Conservation (phyloP, 2,797 vertebrate species). For the Sylvia borin region DNA sequence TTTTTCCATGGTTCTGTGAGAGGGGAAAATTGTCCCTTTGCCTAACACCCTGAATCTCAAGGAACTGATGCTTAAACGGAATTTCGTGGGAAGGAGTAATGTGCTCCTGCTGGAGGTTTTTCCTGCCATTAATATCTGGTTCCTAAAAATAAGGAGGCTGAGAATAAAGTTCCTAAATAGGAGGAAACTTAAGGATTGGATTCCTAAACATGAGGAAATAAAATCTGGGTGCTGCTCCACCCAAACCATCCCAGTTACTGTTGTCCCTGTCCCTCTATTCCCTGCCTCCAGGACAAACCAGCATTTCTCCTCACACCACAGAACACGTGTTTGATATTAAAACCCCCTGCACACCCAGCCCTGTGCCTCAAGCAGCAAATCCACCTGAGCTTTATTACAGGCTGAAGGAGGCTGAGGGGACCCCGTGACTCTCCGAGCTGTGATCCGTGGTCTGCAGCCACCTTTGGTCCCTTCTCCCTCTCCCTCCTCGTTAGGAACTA, state of each 20-base stretch:
- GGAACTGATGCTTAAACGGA: neutral
- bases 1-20: neutral
- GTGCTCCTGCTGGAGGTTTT: neutral
- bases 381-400: slow-evolving; percentile 21
- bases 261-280: neutral
- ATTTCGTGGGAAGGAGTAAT: neutral
- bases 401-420: neutral
- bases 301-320: neutral
- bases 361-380: neutral
- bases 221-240: neutral
- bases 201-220: neutral
- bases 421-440: neutral
- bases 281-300: neutral
- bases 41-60: neutral
- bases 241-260: neutral
- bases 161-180: neutral
- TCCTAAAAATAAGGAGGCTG: neutral
- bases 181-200: neutral
- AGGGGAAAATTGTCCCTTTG: too few relatives aligned
- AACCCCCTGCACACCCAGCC: neutral
- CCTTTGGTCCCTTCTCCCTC: neutral
- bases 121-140: neutral
- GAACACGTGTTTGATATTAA: neutral
- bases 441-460: neutral
- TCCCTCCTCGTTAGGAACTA: neutral